Conservation (phyloP, 64 coral and sea anemone genomes). For the Hydrozoanthus tunicans region DNA sequence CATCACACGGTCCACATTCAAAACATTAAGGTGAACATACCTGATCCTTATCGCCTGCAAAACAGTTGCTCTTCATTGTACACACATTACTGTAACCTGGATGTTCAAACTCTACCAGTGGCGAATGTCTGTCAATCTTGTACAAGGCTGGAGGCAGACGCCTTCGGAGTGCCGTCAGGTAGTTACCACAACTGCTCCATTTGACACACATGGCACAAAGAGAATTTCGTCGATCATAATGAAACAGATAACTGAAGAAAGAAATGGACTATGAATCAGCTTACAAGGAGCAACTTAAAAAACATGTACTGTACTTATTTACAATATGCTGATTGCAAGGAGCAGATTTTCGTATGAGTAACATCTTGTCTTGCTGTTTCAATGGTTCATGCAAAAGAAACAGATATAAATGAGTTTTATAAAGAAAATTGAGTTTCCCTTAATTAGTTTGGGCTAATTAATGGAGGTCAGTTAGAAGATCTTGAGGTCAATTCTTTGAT, state of each 20-base stretch:
- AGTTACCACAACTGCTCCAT: constrained; percentile 83
- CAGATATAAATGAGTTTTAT: too few species aligned
- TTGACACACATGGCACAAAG: constrained; percentile 95
- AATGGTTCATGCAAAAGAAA: too few species aligned
- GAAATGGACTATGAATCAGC: neutral
- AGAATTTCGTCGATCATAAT: constrained; percentile 52
- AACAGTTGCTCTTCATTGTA: constrained; percentile 95
- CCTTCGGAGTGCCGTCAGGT: constrained; percentile 79
- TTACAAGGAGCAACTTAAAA: neutral
- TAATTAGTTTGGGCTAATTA: too few species aligned
- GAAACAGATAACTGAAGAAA: constrained; percentile 63
- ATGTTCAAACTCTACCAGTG: constrained; percentile 88
- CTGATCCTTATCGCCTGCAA: constrained; percentile 94
- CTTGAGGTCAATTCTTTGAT: too few species aligned
- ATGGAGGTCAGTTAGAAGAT: too few species aligned
- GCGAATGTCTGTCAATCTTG: constrained; percentile 59
- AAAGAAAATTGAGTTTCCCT: too few species aligned
- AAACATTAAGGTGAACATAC: constrained; percentile 17
- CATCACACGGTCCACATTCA: too few species aligned
- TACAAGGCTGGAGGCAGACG: constrained; percentile 86
- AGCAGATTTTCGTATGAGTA: too few species aligned
- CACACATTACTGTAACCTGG: constrained; percentile 92
- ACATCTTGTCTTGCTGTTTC: too few species aligned
- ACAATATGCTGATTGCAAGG: too few species aligned
- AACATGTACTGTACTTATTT: too few species aligned